Evolutionary conservation across 1,140 invertebrate species (phyloP), one percentile per base, ranked within the genome.

Genomic region (Conus betulinus): DNA sequence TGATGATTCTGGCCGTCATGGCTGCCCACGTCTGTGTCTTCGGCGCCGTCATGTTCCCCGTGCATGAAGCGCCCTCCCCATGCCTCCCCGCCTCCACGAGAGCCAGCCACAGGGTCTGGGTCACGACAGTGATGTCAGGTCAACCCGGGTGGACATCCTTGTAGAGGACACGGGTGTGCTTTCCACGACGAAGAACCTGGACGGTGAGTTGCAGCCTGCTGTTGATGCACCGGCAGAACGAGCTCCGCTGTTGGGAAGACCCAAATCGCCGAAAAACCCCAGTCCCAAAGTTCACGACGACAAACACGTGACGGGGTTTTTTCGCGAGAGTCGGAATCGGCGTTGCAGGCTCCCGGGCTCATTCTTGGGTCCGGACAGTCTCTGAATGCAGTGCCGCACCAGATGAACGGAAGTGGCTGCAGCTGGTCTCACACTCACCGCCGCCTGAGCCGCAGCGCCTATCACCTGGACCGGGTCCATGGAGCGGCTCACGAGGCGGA

Each of bases 31-130:
- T 74, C 60, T 86, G 84, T 39, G 76, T 89, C 15, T 89, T 87
- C 67, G 88, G 88, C 7, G 88, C 88, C 20, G 23, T 89, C 20
- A 89, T 89, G 88, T 89, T 89, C 60, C n/a, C 88, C 20, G 52
- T 87, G 20, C 88, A 89, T 53, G 88, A 89, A 39, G 51, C 60
- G 3, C 25, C n/a, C 15, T 67, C 78, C 78, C 51, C 67, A n/a
- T 71, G 67, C 63, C 27, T 76, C 52, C 5, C 13, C 53, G 51
- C 23, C 15, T 11, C 67, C 67, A 17, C 15, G 0, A 20, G 11
- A 6, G 6, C 13, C 15, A 11, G 20, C 39, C 39, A 39, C 17
- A 71, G 23, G 11, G 1, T 71, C 13, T 13, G 23, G 67, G 20
- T 71, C 67, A 7, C 11, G 23, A 71, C 20, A 1, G 11, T 20